Evolutionary conservation across 2,888 invertebrate genomes (phyloP).

Genomic region (Brassicogethes aeneus): DNA sequence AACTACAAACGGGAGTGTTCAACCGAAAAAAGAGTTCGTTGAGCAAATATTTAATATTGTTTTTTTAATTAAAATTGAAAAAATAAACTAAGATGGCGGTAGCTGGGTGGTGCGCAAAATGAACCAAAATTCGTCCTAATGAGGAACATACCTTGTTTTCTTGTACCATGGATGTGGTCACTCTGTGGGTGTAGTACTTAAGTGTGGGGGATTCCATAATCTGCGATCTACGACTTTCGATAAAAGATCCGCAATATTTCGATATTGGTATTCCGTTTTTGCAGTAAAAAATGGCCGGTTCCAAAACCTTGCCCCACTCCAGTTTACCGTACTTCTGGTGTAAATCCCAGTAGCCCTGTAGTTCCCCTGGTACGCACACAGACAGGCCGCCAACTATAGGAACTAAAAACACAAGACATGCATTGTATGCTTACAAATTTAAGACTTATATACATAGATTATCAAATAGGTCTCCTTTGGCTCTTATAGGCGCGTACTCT

Average conservation of each 20-base stretch:
- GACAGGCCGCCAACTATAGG: constrained; percentile 52
- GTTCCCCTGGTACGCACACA: constrained; percentile 78
- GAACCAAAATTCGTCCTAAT: too few relatives aligned
- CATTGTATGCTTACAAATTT: too few relatives aligned
- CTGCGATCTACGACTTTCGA: background rate
- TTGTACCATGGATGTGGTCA: too few relatives aligned
- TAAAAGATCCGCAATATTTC: constrained; percentile 52
- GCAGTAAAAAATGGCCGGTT: constrained; percentile 65
- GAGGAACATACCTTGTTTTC: too few relatives aligned
- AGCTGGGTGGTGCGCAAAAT: too few relatives aligned
- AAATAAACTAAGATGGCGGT: too few relatives aligned
- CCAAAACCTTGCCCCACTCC: constrained; percentile 68
- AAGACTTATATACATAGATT: constrained; percentile 3
- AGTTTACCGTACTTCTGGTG: constrained; percentile 62
- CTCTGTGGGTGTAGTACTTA: too few relatives aligned
- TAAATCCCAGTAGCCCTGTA: constrained; percentile 71
- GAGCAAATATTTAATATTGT: too few relatives aligned
- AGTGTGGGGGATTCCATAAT: background rate
- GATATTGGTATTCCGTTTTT: constrained; percentile 58
- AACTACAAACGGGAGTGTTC: too few relatives aligned
- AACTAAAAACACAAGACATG: constrained; percentile 2
- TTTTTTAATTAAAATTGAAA: too few relatives aligned
- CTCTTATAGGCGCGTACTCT: constrained; percentile 61
- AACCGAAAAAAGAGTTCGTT: too few relatives aligned
- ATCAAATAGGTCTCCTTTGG: constrained; percentile 59